A percentile compares a stretch with the other conserved stretches of the same genome.
These are phyloP conservation scores for Phalloptychus januarius DNA, from an alignment of 2,797 vertebrate species.

Conservation along the genomic window DNA sequence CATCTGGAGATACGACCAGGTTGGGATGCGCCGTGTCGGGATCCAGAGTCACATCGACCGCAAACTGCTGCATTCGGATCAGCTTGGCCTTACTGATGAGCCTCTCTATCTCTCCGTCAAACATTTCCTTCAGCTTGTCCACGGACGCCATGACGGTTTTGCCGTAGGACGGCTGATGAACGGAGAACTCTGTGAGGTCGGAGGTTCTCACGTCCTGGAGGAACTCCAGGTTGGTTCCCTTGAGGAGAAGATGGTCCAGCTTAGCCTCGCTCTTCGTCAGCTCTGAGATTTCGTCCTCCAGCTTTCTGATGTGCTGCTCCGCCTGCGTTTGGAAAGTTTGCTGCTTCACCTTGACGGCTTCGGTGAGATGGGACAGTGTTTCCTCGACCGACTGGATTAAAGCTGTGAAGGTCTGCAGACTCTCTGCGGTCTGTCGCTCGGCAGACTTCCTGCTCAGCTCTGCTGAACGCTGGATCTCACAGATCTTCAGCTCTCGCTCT, in stretches of 20 bases:
- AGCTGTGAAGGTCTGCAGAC: not conserved
- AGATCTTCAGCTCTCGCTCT: constrained; percentile 35
- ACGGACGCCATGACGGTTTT: not conserved
- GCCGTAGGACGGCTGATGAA: constrained; percentile 11
- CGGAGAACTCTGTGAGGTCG: constrained; percentile 1
- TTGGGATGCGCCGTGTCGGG: constrained; percentile 30
- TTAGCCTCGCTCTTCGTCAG: constrained; percentile 8
- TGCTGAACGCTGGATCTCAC: constrained; percentile 24
- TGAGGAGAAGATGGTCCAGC: not conserved
- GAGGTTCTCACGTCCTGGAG: not conserved
- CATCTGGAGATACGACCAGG: constrained; percentile 28
- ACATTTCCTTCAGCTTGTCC: not conserved
- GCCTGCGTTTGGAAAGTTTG: constrained; percentile 4
- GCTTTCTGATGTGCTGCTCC: not conserved
- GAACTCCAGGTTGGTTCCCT: not conserved
- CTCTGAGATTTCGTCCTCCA: constrained; percentile 39
- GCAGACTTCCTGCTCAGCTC: constrained; percentile 40
- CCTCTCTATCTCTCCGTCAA: constrained; percentile 16
- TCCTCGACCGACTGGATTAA: constrained; percentile 8
- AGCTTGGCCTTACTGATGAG: constrained; percentile 13
- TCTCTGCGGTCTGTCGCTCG: constrained; percentile 12
- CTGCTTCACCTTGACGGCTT: constrained; percentile 9
- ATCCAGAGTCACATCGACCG: constrained; percentile 43
- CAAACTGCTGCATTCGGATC: constrained; percentile 30
- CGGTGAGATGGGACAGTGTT: not conserved